Evolutionary conservation across 2,797 vertebrate species (phyloP).

Genomic region (Manis javanica): DNA sequence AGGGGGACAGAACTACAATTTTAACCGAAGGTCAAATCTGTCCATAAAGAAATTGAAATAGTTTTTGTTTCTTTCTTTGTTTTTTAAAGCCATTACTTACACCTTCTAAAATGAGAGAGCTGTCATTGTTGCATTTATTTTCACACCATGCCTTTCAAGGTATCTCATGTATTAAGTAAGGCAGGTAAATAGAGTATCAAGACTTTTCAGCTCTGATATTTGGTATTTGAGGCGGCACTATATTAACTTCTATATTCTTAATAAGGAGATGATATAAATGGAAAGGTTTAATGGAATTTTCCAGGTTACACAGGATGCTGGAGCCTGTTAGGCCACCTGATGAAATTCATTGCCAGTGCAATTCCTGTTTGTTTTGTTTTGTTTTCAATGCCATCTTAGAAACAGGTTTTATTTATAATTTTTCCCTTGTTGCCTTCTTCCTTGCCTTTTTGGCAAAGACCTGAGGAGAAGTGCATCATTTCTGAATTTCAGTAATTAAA

Average conservation of each 20-base stretch:
- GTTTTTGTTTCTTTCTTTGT: not conserved
- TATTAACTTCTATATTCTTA: not conserved
- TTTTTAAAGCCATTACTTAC: not conserved
- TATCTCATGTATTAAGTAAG: not conserved
- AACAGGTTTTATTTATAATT: slow-evolving; percentile 16
- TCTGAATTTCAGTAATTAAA: slow-evolving; percentile 56
- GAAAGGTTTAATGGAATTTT: not conserved
- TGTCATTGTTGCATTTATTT: not conserved
- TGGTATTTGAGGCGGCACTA: not conserved
- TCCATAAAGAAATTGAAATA: not conserved
- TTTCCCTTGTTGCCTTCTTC: not conserved
- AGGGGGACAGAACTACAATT: not conserved
- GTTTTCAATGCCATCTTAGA: not conserved
- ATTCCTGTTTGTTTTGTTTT: slow-evolving; percentile 34
- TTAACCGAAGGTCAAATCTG: not conserved
- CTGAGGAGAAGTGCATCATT: not conserved
- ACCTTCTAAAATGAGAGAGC: not conserved
- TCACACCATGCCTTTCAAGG: not conserved
- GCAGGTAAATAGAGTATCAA: not conserved
- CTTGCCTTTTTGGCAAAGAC: slow-evolving; percentile 8
- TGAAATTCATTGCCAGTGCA: not conserved
- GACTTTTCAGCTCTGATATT: not conserved
- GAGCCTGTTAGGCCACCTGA: not conserved
- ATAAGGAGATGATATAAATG: not conserved
- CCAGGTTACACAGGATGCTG: not conserved